A percentile compares a stretch with the other conserved stretches of the same genome.
Evolutionary conservation across 1,140 invertebrate genomes (phyloP).

Genomic region (Ostrea denselamellosa): DNA sequence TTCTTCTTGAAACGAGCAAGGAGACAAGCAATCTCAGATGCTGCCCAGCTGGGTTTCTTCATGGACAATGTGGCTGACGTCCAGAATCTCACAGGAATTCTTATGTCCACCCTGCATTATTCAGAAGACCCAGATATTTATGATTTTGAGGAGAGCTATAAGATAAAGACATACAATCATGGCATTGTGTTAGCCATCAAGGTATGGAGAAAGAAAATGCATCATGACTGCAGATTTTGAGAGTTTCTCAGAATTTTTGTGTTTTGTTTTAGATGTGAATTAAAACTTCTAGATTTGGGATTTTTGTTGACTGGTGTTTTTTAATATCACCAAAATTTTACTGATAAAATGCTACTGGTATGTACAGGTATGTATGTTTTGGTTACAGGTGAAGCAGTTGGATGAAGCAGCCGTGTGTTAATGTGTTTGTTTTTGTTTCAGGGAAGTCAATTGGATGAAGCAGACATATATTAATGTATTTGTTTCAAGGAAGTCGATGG

Average conservation of each 20-base stretch:
- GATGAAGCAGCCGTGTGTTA: not conserved
- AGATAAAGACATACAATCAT: conserved; percentile 95
- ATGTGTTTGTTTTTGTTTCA: not conserved
- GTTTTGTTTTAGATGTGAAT: no score
- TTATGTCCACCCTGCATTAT: conserved; percentile 90
- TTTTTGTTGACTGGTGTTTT: no score
- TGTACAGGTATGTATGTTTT: no score
- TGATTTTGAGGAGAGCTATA: conserved; percentile 84
- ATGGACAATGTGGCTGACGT: conserved; percentile 97
- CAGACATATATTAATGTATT: conserved; percentile 85
- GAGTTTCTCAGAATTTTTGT: not conserved
- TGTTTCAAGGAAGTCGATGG: not conserved
- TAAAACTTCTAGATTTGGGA: no score
- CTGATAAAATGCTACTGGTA: no score
- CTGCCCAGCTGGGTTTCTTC: conserved; percentile 88
- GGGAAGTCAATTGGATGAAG: not conserved
- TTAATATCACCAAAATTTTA: no score
- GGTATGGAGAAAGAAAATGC: not conserved
- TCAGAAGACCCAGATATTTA: conserved; percentile 95
- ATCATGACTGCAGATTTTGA: not conserved
- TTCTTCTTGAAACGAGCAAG: not conserved
- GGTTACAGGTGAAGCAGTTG: not conserved
- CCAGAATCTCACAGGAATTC: conserved; percentile 84
- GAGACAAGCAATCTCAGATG: conserved; percentile 13
- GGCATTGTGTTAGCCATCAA: conserved; percentile 72